Percentiles rank a stretch among this genome's conserved stretches.
phyloP scores from a whole-genome alignment of 2,888 invertebrate genomes.

The Arge pagana region DNA sequence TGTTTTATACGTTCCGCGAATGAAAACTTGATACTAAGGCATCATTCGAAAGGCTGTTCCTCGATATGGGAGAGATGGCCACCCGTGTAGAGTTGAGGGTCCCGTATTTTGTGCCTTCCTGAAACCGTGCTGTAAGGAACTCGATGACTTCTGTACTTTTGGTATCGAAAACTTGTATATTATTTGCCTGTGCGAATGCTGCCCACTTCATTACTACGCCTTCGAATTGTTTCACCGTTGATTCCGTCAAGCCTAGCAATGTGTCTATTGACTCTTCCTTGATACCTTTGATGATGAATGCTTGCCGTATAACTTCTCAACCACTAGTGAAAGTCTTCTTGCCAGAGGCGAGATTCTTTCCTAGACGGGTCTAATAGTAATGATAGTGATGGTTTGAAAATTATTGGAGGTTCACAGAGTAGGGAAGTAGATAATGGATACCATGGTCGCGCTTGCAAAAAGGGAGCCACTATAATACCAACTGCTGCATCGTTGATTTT shows the following conservation, averaged over 20 bases:
- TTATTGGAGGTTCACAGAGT: conserved; percentile 6
- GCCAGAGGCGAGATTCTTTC: conserved; percentile 15
- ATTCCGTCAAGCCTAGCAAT: conserved; percentile 28
- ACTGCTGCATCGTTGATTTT: conserved; percentile 24
- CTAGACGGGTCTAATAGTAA: conserved; percentile 27
- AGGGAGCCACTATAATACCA: conserved; percentile 26
- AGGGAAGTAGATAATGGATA: conserved; percentile 25
- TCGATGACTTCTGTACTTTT: conserved; percentile 18
- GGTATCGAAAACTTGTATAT: conserved; percentile 10
- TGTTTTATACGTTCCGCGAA: conserved; percentile 6
- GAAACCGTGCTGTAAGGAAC: conserved; percentile 22
- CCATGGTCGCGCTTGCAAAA: conserved; percentile 29
- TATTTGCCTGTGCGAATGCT: conserved; percentile 26
- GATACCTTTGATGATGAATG: conserved; percentile 26
- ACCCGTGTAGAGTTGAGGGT: conserved; percentile 35
- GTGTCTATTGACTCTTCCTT: conserved; percentile 22
- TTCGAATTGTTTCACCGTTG: conserved; percentile 33
- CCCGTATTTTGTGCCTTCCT: conserved; percentile 28
- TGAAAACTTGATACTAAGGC: conserved; percentile 26
- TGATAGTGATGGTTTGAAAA: conserved; percentile 11
- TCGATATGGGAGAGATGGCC: conserved; percentile 34
- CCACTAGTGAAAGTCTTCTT: conserved; percentile 16
- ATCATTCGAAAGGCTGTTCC: conserved; percentile 25
- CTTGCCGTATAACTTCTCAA: conserved; percentile 24
- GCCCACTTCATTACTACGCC: conserved; percentile 30